Conservation (phyloP, 2,888 invertebrate genomes). For the Eristalis arbustorum region DNA sequence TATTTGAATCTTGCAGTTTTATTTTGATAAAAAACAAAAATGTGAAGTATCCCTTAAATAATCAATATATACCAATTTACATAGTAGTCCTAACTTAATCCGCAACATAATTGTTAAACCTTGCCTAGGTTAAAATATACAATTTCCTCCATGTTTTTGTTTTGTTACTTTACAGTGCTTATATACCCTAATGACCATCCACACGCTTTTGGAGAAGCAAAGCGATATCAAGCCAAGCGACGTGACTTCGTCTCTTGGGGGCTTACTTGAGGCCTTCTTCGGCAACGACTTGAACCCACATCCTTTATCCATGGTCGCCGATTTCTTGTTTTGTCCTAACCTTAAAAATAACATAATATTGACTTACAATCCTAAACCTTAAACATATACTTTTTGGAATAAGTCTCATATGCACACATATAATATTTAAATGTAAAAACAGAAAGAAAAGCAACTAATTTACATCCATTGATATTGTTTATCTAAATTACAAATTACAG, state of each 20-base stretch:
- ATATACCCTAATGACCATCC: conserved; percentile 35
- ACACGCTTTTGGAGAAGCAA: conserved; percentile 2
- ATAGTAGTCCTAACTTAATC: conserved; percentile 33
- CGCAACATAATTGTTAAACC: conserved; percentile 43
- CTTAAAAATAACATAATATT: conserved; percentile 42
- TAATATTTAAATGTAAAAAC: conserved; percentile 55
- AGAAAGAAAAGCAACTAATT: conserved; percentile 47
- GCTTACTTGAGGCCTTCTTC: conserved; percentile 9
- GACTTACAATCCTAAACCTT: conserved; percentile 60
- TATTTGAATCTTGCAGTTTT: conserved; percentile 33
- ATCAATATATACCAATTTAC: conserved; percentile 50
- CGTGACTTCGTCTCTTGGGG: neutral
- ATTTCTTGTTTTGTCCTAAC: neutral
- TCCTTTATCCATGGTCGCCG: neutral
- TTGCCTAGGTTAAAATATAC: conserved; percentile 26
- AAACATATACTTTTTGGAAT: conserved; percentile 68
- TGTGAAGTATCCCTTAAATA: conserved; percentile 43
- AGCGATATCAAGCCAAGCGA: neutral
- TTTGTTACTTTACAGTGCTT: conserved; percentile 20
- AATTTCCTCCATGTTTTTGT: conserved; percentile 15
- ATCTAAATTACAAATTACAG: conserved; percentile 36
- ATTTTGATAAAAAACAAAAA: conserved; percentile 36
- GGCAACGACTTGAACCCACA: conserved; percentile 21
- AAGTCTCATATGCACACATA: conserved; percentile 69
- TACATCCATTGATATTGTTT: conserved; percentile 60